A percentile compares a stretch with the other conserved stretches of the same genome.
Evolutionary conservation across 2,113 vertebrate genomes (phyloP).

Genomic region (Mesoclemmys tuberculata): DNA sequence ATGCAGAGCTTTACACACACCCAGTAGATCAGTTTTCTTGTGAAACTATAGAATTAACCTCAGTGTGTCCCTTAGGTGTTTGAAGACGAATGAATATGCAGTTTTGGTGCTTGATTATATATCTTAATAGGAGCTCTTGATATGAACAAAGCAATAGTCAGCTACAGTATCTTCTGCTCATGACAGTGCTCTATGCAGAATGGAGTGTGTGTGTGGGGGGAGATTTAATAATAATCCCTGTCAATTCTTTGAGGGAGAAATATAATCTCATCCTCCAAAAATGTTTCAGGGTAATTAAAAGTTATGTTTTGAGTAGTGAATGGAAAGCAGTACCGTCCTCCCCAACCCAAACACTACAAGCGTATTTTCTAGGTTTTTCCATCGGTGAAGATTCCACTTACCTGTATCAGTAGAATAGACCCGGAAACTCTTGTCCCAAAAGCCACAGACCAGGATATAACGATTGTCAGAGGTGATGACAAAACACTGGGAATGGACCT

Average conservation of each 20-base stretch:
- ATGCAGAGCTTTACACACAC: constrained; percentile 21
- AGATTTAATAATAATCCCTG: not conserved
- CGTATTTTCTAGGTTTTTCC: not conserved
- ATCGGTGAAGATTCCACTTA: constrained; percentile 62
- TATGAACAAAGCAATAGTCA: not conserved
- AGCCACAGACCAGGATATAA: constrained; percentile 94
- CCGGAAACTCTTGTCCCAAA: constrained; percentile 99
- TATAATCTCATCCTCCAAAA: not conserved
- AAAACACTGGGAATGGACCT: constrained; percentile 95
- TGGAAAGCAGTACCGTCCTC: not conserved
- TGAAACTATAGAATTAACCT: not conserved
- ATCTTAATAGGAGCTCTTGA: constrained; percentile 16
- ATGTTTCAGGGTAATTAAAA: not conserved
- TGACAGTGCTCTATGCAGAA: not conserved
- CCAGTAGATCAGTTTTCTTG: not conserved
- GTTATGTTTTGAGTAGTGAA: not conserved
- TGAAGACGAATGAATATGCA: not conserved
- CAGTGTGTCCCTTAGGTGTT: not conserved
- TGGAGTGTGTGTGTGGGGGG: not conserved
- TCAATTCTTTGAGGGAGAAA: constrained; percentile 13
- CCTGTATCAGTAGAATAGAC: constrained; percentile 97
- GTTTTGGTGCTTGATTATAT: not conserved
- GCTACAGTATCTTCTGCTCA: constrained; percentile 10
- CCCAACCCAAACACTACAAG: not conserved
- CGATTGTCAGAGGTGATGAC: constrained; percentile 96